Base-by-base conservation (phyloP, 2,797 vertebrate species). In the Melanotaenia nigrans region DNA sequence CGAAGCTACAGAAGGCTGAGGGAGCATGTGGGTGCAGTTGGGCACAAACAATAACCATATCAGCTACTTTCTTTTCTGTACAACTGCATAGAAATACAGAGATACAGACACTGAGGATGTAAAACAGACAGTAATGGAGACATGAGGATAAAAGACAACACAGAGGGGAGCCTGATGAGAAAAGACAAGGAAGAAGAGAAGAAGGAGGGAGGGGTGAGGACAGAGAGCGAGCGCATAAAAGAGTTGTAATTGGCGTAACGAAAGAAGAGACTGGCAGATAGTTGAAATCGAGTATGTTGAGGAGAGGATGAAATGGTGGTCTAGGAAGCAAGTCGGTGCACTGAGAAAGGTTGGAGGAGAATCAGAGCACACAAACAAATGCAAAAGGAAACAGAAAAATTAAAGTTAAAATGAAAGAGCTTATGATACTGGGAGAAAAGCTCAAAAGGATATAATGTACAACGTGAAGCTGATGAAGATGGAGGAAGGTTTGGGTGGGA, bases 221-320 rank as follows among this genome's bases (percentile, higher is more conserved):
- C 53, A 78, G 61, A 79, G 82, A 77, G 79, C 33, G 14, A 63
- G 69, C 42, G 75, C 82, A 91, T 90, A 86, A 90, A 89, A 89
- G 80, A 89, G 79, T 76, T 90, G 86, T 85, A 87, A 90, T 91
- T 87, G 87, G 84, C 78, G 85, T 86, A 88, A 90, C 54, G 85
- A 89, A 86, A 85, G 75, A 55, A 63, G 61, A 85, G 82, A 82
- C 66, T 85, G 87, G 85, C 86, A 87, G 87, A 85, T 80, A 79
- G 65, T 65, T 35, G 65, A 61, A 85, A 85, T 85, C 70, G 65
- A 81, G 78, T 77, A 65, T 63, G 75, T 80, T 78, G 75, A 82
- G 75, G 63, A 59, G 56, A 79, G 65, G 63, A 89, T 78, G 82
- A 83, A 88, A 85, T 65, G 40, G 67, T 55, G 54, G 65, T 72